Conservation (phyloP, 2,113 vertebrate genomes). For the Redunca redunca region DNA sequence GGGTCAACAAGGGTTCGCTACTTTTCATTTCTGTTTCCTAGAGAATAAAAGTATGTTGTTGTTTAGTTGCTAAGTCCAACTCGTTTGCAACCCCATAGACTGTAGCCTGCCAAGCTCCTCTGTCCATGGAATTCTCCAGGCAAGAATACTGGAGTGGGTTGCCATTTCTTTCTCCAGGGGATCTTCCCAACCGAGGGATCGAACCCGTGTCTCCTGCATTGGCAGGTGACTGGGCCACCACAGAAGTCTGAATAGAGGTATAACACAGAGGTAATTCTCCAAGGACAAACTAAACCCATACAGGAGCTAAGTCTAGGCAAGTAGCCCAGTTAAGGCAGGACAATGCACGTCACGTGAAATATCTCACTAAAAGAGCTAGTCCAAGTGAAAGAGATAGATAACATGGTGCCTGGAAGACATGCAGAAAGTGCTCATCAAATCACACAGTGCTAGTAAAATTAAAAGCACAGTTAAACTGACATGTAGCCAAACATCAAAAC, state of each 20-base stretch:
- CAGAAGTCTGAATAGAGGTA: background rate
- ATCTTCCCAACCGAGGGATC: rapidly evolving
- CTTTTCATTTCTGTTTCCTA: background rate
- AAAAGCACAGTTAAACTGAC: background rate
- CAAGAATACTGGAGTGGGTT: background rate
- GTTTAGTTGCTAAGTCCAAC: background rate
- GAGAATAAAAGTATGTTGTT: background rate
- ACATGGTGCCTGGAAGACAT: background rate
- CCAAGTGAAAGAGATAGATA: background rate
- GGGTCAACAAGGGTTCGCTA: background rate
- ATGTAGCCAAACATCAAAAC: background rate
- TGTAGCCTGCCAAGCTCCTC: background rate
- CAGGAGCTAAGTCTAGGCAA: background rate
- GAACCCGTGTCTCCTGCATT: rapidly evolving
- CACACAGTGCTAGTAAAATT: background rate
- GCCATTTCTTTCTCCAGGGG: background rate
- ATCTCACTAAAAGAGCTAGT: background rate
- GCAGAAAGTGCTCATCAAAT: background rate
- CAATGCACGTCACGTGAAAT: rapidly evolving
- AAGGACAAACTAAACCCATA: background rate
- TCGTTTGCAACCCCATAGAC: background rate
- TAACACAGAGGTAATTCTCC: background rate
- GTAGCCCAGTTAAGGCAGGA: background rate
- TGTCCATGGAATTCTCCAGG: background rate
- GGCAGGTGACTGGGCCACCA: background rate